These are phyloP conservation scores for Nemotelus pantherinus DNA, from an alignment of 2,888 invertebrate species.

Conservation along the genomic window DNA sequence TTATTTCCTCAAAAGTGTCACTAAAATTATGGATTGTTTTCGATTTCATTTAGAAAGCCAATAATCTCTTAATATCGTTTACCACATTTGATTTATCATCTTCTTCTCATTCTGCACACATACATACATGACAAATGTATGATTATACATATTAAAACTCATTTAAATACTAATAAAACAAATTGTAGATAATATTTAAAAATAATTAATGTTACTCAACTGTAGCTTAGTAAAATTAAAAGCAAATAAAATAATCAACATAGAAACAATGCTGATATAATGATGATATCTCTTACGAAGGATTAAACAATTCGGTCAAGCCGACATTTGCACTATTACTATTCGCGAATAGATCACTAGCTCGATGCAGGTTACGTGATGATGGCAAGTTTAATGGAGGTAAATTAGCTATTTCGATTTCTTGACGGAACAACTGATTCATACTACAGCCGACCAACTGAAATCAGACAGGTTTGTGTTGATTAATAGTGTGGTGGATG, in stretches of 20 bases:
- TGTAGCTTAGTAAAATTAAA: no score
- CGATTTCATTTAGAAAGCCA: no score
- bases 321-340: slow-evolving; percentile 2
- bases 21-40: no score
- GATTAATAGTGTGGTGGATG: not conserved
- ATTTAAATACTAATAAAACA: slow-evolving; percentile 19
- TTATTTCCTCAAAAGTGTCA: not conserved
- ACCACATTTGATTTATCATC: no score
- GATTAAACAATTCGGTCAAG: slow-evolving; percentile 36
- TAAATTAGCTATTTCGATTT: slow-evolving; percentile 85
- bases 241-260: not conserved
- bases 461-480: slow-evolving; percentile 55
- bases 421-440: slow-evolving; percentile 87
- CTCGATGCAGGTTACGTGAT: slow-evolving; percentile 46
- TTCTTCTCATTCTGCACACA: not conserved
- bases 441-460: slow-evolving; percentile 85
- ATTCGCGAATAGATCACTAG: slow-evolving; percentile 4
- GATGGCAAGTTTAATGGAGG: slow-evolving; percentile 70
- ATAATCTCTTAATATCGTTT: no score
- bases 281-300: slow-evolving; percentile 17
- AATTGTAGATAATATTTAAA: slow-evolving; percentile 15
- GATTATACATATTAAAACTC: slow-evolving; percentile 14
- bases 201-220: slow-evolving; percentile 9
- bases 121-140: not conserved
- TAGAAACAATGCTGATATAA: not conserved